phyloP scores from a whole-genome alignment of 2,797 vertebrate genomes.

The Avahi laniger region DNA sequence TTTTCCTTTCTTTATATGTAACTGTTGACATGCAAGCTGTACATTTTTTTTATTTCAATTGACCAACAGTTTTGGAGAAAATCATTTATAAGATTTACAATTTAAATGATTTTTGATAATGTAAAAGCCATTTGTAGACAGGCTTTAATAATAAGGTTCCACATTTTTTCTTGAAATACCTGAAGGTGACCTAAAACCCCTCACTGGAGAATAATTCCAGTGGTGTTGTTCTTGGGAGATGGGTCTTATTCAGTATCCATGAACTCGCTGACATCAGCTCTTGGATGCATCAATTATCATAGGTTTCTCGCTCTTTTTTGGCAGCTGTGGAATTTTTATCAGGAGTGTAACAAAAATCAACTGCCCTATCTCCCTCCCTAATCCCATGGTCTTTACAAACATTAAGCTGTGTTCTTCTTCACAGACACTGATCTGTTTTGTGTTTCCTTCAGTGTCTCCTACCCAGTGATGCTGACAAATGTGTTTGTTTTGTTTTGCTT shows the following conservation, averaged over 20 bases:
- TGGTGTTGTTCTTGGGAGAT: not conserved
- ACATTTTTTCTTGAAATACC: conserved; percentile 32
- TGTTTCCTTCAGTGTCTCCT: conserved; percentile 15
- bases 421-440: conserved; percentile 55
- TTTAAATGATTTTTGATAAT: not conserved
- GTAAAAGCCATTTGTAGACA: not conserved
- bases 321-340: conserved; percentile 47
- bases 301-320: conserved; percentile 60
- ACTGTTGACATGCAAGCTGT: not conserved
- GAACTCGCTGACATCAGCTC: conserved; percentile 1
- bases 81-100: not conserved
- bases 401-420: conserved; percentile 35
- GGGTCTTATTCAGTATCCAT: not conserved
- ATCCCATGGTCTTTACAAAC: conserved; percentile 61
- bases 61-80: not conserved
- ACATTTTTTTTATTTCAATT: not conserved
- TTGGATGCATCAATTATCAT: conserved; percentile 47
- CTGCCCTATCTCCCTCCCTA: not conserved
- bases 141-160: not conserved
- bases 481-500: conserved; percentile 36
- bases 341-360: not conserved
- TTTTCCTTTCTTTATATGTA: not conserved
- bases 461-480: not conserved
- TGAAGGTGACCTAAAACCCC: not conserved
- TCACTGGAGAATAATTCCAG: conserved; percentile 43